Conservation (phyloP, 1,140 invertebrate species). For the Drosophila sulfurigaster region DNA sequence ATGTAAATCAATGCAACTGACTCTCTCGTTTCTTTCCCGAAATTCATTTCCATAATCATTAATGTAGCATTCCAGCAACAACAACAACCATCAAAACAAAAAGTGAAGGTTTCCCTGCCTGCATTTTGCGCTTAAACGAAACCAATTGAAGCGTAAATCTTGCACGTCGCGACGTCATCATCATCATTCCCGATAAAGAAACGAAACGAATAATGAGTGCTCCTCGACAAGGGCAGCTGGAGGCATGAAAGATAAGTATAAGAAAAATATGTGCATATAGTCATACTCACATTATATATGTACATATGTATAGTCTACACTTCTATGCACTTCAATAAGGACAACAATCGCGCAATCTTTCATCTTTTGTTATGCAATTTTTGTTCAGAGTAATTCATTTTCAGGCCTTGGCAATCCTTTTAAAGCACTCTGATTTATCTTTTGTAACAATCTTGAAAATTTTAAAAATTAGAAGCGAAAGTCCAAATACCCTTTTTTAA, state of each 20-base stretch:
- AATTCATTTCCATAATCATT: conserved; percentile 70
- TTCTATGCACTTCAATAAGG: conserved; percentile 11
- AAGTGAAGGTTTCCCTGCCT: conserved; percentile 46
- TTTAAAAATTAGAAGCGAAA: background rate
- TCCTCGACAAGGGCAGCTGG: conserved; percentile 16
- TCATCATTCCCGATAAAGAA: conserved; percentile 54
- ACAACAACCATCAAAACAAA: conserved; percentile 26
- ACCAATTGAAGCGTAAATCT: conserved; percentile 81
- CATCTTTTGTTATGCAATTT: background rate
- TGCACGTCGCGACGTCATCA: conserved; percentile 55
- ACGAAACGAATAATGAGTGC: conserved; percentile 61
- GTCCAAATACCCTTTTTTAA: no score
- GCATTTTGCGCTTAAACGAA: conserved; percentile 76
- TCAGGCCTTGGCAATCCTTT: background rate
- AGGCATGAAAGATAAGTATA: conserved; percentile 8
- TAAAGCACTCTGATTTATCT: background rate
- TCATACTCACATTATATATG: background rate
- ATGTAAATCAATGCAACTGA: conserved; percentile 79
- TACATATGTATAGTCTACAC: background rate
- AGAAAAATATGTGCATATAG: background rate
- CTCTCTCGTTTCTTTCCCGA: conserved; percentile 56
- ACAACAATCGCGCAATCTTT: conserved; percentile 1
- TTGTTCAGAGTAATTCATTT: background rate
- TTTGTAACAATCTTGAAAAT: background rate
- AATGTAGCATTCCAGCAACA: conserved; percentile 42